Evolutionary conservation across 2,797 vertebrate species (phyloP).

Genomic region (Notoglanidium macrostoma): DNA sequence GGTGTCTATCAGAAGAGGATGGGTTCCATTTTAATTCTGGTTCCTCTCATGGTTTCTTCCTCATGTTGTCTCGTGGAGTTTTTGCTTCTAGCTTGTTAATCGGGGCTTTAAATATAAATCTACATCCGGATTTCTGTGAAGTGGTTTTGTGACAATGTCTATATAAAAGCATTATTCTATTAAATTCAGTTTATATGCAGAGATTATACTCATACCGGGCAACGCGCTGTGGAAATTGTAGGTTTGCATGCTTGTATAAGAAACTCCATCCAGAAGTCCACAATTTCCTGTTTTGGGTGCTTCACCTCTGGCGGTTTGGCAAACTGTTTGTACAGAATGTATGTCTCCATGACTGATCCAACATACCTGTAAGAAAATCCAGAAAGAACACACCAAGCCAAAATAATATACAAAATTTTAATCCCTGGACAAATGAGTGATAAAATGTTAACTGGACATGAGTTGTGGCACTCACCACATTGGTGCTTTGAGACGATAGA

Average conservation of each 20-base stretch:
- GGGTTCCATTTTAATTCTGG: neutral
- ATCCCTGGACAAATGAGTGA: neutral
- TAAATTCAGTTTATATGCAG: neutral
- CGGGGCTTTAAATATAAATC: neutral
- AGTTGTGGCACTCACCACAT: constrained; percentile 77
- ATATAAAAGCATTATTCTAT: neutral
- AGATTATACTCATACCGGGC: constrained; percentile 74
- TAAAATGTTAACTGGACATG: neutral
- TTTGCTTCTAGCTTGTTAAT: neutral
- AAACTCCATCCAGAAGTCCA: constrained; percentile 89
- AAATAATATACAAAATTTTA: neutral
- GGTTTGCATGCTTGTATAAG: constrained; percentile 82
- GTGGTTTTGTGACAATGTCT: neutral
- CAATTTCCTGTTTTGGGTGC: constrained; percentile 72
- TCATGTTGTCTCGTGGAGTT: neutral
- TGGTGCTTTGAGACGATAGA: constrained; percentile 87
- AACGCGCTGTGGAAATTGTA: constrained; percentile 66
- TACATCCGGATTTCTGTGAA: neutral
- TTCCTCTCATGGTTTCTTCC: neutral
- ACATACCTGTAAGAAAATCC: constrained; percentile 77
- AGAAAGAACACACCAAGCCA: constrained; percentile 4
- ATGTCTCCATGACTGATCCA: constrained; percentile 89
- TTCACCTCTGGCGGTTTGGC: constrained; percentile 67
- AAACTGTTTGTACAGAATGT: constrained; percentile 85
- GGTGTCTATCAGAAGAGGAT: no score